phyloP scores from a whole-genome alignment of 2,888 invertebrate genomes.

The Chymomyza procnemis region DNA sequence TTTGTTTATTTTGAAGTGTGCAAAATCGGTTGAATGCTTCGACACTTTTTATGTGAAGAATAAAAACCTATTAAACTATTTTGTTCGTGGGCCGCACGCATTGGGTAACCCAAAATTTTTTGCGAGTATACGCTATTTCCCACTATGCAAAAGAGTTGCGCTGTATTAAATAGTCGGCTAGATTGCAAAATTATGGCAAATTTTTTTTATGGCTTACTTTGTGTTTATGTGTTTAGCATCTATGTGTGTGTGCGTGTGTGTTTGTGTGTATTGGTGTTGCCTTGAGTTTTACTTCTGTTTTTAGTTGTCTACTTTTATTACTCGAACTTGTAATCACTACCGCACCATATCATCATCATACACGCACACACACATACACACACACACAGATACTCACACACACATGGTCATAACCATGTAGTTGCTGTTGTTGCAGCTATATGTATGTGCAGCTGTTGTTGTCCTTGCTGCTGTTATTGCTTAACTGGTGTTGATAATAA shows the following conservation, averaged over 20 bases:
- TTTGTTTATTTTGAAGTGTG: no score
- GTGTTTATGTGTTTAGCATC: neutral
- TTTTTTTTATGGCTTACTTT: conserved; percentile 1
- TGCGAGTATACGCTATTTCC: no score
- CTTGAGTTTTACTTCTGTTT: conserved; percentile 31
- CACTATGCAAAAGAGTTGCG: no score
- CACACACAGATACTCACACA: neutral
- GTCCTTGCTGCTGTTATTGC: conserved; percentile 41
- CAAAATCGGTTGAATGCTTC: no score
- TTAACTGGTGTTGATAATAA: conserved; percentile 66
- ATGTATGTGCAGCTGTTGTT: conserved; percentile 6
- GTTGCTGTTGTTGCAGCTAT: no score
- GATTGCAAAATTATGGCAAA: neutral
- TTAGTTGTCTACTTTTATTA: conserved; percentile 63
- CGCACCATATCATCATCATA: conserved; percentile 22
- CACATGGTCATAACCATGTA: neutral
- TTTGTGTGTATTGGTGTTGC: conserved; percentile 10
- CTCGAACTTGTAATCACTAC: conserved; percentile 63
- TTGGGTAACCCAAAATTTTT: no score
- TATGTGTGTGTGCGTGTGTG: conserved; percentile 6
- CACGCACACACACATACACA: conserved; percentile 1
- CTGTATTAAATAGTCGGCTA: no score
- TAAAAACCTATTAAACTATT: no score
- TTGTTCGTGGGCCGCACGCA: no score
- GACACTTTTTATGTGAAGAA: no score